phyloP scores from a whole-genome alignment of 2,888 invertebrate species.

The Lasioglossum morio region DNA sequence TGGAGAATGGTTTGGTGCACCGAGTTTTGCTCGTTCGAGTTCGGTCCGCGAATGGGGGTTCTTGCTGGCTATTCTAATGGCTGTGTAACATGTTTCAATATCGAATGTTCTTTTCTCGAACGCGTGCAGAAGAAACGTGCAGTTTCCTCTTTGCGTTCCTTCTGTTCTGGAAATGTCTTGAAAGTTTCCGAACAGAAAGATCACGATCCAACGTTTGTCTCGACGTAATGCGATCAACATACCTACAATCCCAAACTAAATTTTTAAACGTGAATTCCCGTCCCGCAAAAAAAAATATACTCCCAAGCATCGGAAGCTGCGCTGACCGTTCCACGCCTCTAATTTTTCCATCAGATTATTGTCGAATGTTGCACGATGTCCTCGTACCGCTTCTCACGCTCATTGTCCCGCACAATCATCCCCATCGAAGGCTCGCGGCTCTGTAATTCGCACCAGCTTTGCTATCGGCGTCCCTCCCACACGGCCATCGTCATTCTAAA shows the following conservation, averaged over 20 bases:
- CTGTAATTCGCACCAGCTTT: background rate
- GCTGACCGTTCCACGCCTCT: background rate
- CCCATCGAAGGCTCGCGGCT: background rate
- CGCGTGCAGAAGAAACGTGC: background rate
- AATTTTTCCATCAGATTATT: background rate
- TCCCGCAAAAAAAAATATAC: background rate
- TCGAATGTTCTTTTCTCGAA: background rate
- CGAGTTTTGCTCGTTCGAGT: background rate
- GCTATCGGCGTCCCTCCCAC: background rate
- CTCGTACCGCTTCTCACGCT: conserved; percentile 5
- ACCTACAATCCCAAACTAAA: too few relatives aligned
- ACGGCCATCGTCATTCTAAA: background rate
- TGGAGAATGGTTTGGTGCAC: background rate
- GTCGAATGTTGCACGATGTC: background rate
- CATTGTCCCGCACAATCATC: background rate
- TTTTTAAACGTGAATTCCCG: too few relatives aligned
- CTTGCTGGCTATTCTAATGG: background rate
- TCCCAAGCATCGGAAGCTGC: background rate
- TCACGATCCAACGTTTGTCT: too few relatives aligned
- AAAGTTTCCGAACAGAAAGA: too few relatives aligned
- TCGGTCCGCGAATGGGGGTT: background rate
- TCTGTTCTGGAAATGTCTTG: background rate
- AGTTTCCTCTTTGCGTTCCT: background rate
- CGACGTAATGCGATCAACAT: too few relatives aligned
- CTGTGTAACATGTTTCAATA: background rate